These are phyloP conservation scores for Diabrotica balteata DNA, from an alignment of 2,888 invertebrate genomes.

Conservation along the genomic window DNA sequence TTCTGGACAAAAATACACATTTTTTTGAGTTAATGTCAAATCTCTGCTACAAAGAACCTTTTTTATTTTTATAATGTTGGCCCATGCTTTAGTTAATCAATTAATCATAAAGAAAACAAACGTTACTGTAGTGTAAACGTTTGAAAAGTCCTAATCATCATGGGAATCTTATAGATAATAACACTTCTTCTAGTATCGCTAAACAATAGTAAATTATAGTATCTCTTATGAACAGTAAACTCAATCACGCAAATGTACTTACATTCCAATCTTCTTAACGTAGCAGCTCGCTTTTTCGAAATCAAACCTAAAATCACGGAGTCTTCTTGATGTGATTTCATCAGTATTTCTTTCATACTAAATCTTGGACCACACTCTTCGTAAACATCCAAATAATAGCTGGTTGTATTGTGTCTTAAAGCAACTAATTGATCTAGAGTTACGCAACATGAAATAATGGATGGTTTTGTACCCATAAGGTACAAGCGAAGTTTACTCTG, in stretches of 20 bases:
- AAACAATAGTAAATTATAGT: no score
- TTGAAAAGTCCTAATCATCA: no score
- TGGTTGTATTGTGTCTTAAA: slow-evolving; percentile 50
- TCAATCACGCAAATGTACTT: slow-evolving; percentile 35
- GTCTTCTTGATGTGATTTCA: slow-evolving; percentile 45
- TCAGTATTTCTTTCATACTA: slow-evolving; percentile 47
- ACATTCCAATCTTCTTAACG: slow-evolving; percentile 56
- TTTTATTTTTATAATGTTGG: no score
- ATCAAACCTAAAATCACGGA: slow-evolving; percentile 49
- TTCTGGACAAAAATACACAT: no score
- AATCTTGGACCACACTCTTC: slow-evolving; percentile 53
- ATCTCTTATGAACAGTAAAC: no score
- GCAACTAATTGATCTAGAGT: slow-evolving; percentile 51
- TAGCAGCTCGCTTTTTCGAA: slow-evolving; percentile 52
- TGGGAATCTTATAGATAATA: no score
- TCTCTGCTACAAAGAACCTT: no score
- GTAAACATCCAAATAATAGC: slow-evolving; percentile 54
- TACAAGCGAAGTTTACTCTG: slow-evolving; percentile 54
- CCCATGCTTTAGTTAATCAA: no score
- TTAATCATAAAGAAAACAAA: no score
- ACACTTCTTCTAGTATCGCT: no score
- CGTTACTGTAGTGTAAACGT: no score
- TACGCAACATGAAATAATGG: slow-evolving; percentile 55
- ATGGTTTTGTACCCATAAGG: slow-evolving; percentile 52
- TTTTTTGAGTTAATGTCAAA: no score